These are phyloP conservation scores for Diorhabda elongata DNA, from an alignment of 1,140 invertebrate genomes.

Conservation along the genomic window DNA sequence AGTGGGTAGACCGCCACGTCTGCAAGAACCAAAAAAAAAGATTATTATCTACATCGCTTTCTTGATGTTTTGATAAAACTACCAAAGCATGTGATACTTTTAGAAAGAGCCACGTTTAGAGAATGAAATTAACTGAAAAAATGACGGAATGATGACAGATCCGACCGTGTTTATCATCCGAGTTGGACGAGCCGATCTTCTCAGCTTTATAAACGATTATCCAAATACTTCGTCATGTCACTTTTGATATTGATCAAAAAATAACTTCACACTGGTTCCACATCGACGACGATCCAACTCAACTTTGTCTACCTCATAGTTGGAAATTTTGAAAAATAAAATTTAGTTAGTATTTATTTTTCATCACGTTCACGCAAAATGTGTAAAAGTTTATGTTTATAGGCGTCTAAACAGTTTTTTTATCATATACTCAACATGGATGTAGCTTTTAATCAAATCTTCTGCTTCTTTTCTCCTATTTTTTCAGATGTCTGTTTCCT, in stretches of 20 bases:
- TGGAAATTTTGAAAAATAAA: no score
- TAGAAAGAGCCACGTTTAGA: not conserved
- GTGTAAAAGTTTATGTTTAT: no score
- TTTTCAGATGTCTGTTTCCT: no score
- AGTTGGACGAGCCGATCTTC: conserved; percentile 15
- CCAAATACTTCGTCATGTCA: conserved; percentile 32
- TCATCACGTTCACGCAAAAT: no score
- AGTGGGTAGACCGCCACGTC: not conserved
- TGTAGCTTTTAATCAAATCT: no score
- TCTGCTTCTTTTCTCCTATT: no score
- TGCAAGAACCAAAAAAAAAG: not conserved
- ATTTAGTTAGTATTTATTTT: no score
- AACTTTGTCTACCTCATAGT: not conserved
- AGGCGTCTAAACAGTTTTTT: no score
- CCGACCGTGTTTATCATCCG: conserved; percentile 21
- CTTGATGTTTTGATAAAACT: conserved; percentile 3
- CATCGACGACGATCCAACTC: not conserved
- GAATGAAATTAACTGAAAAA: conserved; percentile 30
- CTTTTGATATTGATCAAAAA: conserved; percentile 21
- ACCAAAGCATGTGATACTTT: not conserved
- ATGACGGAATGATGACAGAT: conserved; percentile 26
- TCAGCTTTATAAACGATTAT: conserved; percentile 29
- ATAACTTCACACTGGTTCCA: not conserved
- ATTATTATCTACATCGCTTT: not conserved
- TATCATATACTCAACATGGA: no score